Percentiles rank a stretch among this genome's conserved stretches.
Evolutionary conservation across 2,888 invertebrate species (phyloP).

Genomic region (Agrochola litura): DNA sequence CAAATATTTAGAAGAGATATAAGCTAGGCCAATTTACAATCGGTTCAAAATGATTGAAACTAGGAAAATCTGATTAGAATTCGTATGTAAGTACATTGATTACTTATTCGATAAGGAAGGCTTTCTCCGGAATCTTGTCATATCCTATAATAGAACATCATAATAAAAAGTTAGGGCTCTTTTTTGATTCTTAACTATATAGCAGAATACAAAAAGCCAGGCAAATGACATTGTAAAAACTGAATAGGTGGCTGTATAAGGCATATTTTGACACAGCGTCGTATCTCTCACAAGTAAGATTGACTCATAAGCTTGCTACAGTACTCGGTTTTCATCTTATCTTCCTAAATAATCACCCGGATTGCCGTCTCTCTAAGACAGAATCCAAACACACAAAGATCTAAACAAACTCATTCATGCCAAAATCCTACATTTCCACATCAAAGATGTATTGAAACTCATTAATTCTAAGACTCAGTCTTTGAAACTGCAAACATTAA

Average conservation of each 20-base stretch:
- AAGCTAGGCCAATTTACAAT: slow-evolving; percentile 4
- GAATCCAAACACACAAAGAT: slow-evolving; percentile 18
- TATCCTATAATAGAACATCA: too few relatives aligned
- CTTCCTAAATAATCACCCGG: not conserved
- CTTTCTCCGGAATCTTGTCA: not conserved
- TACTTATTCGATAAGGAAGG: not conserved
- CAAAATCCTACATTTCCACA: slow-evolving; percentile 26
- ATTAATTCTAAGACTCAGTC: slow-evolving; percentile 14
- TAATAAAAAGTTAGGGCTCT: not conserved
- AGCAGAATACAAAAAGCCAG: too few relatives aligned
- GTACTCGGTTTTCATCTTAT: not conserved
- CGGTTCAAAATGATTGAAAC: slow-evolving; percentile 4
- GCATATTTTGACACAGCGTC: too few relatives aligned
- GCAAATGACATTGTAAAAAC: too few relatives aligned
- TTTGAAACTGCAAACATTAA: slow-evolving; percentile 29
- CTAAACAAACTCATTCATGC: slow-evolving; percentile 17
- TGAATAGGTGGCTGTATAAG: too few relatives aligned
- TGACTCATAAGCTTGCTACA: not conserved
- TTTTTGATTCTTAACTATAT: too few relatives aligned
- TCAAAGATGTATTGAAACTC: slow-evolving; percentile 33
- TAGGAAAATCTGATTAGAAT: not conserved
- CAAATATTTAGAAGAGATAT: slow-evolving; percentile 26
- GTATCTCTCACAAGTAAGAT: not conserved
- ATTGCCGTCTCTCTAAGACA: slow-evolving; percentile 5
- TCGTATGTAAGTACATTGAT: not conserved